Evolutionary conservation across 2,888 invertebrate genomes (phyloP), one percentile per base, ranked within the genome.

Genomic region (Cordilura impudica): DNA sequence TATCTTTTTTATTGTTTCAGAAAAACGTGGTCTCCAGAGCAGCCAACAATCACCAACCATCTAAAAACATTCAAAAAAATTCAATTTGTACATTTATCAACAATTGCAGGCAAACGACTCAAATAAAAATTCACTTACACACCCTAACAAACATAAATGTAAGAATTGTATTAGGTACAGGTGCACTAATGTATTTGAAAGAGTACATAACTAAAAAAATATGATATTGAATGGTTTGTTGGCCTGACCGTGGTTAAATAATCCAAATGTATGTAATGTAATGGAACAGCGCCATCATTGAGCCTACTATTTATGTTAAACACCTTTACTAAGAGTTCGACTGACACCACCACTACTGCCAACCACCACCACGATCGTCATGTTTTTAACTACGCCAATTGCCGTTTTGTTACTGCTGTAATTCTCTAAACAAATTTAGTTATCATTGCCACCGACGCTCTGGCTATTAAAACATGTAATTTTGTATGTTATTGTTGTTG

Each of bases 11-110:
- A 74, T 74, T 61, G 31, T 67, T 51, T 71, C 4, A 56, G 54
- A 53, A 75, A 71, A 79, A 75, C 78, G 78, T 79, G 78, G 49
- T 65, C 39, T 56, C 54, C 8, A 65, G 49, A 61, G 53, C 45
- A 65, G 70, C 70, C 58, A 63, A 56, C 56, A 56, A 26, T 35
- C 39, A n/a, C n/a, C 14, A 39, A 29, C 47, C 8, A 29, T 12
- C 23, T 18, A 29, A 56, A 49, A 69, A 29, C 53, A 69, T 39
- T 60, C 51, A 31, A 19, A 47, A 29, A 23, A 66, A 54, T 26
- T 35, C 16, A 45, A 53, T 43, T 23, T 16, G 35, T 39, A 72
- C 58, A 76, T 53, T 65, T 51, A 71, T 29, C 63, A 60, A 45
- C 16, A 74, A 74, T 18, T 61, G 53, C 26, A 74, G 21, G 31